These are phyloP conservation scores for Steatornis caripensis DNA, from an alignment of 2,113 vertebrate genomes.

Conservation along the genomic window DNA sequence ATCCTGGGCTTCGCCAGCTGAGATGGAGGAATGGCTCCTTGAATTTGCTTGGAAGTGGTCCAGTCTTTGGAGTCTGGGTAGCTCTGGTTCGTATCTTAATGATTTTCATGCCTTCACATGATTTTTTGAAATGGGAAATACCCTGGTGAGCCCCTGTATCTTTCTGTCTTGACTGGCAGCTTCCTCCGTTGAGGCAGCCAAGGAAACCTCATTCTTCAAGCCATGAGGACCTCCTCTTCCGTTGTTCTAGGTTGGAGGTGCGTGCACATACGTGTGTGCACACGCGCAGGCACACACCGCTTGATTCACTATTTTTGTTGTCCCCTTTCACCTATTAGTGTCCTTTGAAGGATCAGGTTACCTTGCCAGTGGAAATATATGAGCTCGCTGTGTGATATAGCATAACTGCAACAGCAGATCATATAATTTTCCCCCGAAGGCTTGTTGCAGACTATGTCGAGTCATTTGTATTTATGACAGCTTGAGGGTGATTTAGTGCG, in stretches of 20 bases:
- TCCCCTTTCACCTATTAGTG: constrained; percentile 54
- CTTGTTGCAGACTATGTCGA: constrained; percentile 74
- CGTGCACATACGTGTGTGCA: background rate
- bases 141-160: constrained; percentile 8
- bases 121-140: constrained; percentile 44
- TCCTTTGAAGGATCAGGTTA: constrained; percentile 70
- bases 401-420: constrained; percentile 72
- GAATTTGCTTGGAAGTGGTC: constrained; percentile 55
- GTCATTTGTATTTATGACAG: constrained; percentile 79
- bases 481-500: constrained; percentile 71
- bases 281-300: background rate
- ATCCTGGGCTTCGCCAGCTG: background rate
- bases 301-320: constrained; percentile 5
- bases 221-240: background rate
- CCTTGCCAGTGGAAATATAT: constrained; percentile 74
- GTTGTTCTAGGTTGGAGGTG: background rate
- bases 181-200: background rate
- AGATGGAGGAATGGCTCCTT: constrained; percentile 44
- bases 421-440: constrained; percentile 75
- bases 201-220: background rate
- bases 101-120: constrained; percentile 35
- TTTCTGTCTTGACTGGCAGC: background rate
- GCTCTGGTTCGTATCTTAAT: constrained; percentile 29
- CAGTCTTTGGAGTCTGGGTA: constrained; percentile 40
- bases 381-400: constrained; percentile 71